A percentile compares a stretch with the other conserved stretches of the same genome.
These are phyloP conservation scores for Sebastolobus altivelis DNA, from an alignment of 2,797 vertebrate species.

Conservation along the genomic window DNA sequence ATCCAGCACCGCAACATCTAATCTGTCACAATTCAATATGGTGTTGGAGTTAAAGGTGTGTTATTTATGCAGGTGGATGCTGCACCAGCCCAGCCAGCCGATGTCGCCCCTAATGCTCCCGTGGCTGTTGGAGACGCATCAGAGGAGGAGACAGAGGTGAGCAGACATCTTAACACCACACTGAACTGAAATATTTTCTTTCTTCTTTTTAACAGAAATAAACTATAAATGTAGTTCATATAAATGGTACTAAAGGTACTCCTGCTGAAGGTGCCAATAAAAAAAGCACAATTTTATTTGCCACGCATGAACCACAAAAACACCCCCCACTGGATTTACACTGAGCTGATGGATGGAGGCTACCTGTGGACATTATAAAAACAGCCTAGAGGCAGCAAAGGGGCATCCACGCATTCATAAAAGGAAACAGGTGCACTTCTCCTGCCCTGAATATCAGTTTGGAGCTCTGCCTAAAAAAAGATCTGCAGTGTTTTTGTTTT, in stretches of 20 bases:
- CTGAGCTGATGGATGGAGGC: background rate
- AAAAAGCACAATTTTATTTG: background rate
- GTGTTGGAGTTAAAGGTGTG: conserved; percentile 2
- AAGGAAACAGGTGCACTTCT: background rate
- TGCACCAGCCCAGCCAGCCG: conserved; percentile 37
- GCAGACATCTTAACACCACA: background rate
- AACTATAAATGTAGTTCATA: background rate
- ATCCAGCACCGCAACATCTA: background rate
- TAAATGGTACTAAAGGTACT: background rate
- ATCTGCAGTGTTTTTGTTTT: background rate
- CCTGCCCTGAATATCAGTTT: background rate
- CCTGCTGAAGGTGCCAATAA: background rate
- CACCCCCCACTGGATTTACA: background rate
- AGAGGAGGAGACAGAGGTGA: conserved; percentile 80
- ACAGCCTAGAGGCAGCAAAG: background rate
- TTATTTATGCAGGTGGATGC: conserved; percentile 51
- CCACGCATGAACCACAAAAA: background rate
- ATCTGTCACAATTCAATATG: background rate
- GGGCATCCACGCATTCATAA: background rate
- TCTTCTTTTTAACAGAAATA: background rate
- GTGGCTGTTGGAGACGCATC: conserved; percentile 63
- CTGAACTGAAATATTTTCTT: background rate
- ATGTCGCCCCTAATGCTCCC: conserved; percentile 33
- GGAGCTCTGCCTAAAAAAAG: background rate
- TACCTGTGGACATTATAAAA: background rate